These are phyloP conservation scores for Lagria hirta DNA, from an alignment of 2,888 invertebrate genomes.

Conservation along the genomic window DNA sequence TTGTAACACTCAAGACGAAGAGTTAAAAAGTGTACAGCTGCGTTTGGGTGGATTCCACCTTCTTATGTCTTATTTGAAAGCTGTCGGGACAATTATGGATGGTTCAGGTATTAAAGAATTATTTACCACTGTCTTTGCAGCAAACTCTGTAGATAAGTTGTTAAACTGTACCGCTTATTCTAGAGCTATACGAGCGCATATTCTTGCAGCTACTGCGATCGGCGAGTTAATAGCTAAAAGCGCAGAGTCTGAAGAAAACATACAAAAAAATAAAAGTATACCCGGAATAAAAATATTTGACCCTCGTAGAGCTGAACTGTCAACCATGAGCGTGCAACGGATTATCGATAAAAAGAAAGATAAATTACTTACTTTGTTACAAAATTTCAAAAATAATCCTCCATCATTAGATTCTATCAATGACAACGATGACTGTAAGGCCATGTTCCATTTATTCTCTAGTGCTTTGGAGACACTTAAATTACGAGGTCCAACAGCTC, in stretches of 20 bases:
- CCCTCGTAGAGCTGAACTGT: constrained; percentile 1
- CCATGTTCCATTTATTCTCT: too few relatives aligned
- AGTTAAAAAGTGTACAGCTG: background rate
- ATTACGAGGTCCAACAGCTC: constrained; percentile 27
- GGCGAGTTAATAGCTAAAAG: background rate
- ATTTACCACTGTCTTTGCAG: constrained; percentile 34
- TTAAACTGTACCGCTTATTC: constrained; percentile 38
- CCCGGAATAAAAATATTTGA: constrained; percentile 5
- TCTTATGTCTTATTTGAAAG: constrained; percentile 2
- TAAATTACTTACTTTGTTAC: background rate
- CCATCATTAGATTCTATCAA: too few relatives aligned
- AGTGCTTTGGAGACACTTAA: too few relatives aligned
- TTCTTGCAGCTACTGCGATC: constrained; percentile 10
- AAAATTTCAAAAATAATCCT: too few relatives aligned
- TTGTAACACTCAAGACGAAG: background rate
- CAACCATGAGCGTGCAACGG: background rate
- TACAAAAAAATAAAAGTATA: background rate
- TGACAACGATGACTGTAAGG: too few relatives aligned
- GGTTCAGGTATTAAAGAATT: background rate
- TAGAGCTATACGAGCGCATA: constrained; percentile 26
- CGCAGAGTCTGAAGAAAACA: background rate
- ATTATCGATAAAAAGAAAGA: background rate
- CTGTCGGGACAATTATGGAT: background rate
- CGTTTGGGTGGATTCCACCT: constrained; percentile 1
- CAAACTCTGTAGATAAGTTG: constrained; percentile 37